Evolutionary conservation across 2,888 invertebrate genomes (phyloP), one percentile per base, ranked within the genome.

Genomic region (Oxytorus armatus): DNA sequence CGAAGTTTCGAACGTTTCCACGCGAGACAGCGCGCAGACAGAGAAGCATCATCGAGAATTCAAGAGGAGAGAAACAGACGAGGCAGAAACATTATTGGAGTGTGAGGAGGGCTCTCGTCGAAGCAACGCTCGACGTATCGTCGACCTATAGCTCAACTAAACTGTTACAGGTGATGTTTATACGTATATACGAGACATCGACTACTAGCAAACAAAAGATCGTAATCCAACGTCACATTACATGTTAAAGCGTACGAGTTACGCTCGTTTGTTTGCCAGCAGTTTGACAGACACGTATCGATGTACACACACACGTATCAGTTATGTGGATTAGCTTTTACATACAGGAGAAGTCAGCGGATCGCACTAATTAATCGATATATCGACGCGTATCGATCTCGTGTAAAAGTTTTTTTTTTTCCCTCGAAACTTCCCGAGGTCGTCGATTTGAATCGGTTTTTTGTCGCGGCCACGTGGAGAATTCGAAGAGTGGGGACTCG

Each of bases 401-500:
- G 57, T 49, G 57, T 42, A 18, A 73, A 66, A 33, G n/a, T 61
- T 44, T 4, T 55, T 51, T 25, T 36, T 29, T 29, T 42, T 21
- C 39, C 59, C 53, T 39, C 18, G 4, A 36, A 18, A 39, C n/a
- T 47, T 21, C 29, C 11, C 21, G 18, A 47, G 33, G 25, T 36
- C 42, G 5, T 69, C 7, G 4, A 61, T 36, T 44, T 16, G 4
- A 33, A 18, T 39, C 36, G n/a, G 57, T 16, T 39, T 53, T 47
- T 55, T 47, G 49, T 76, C 70, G 55, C 69, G 82, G 77, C 82
- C 82, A 49, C 77, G 77, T 80, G 85, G 87, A 88, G 87, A 88
- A 87, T 87, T 82, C 86, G 81, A 88, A 88, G 88, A 90, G 90
- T 88, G 91, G 85, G 90, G 88, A 90, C 89, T 90, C 90, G 90